Percentiles rank a stretch among this genome's conserved stretches.
phyloP scores from a whole-genome alignment of 2,888 invertebrate species.

The Eupeodes luniger region DNA sequence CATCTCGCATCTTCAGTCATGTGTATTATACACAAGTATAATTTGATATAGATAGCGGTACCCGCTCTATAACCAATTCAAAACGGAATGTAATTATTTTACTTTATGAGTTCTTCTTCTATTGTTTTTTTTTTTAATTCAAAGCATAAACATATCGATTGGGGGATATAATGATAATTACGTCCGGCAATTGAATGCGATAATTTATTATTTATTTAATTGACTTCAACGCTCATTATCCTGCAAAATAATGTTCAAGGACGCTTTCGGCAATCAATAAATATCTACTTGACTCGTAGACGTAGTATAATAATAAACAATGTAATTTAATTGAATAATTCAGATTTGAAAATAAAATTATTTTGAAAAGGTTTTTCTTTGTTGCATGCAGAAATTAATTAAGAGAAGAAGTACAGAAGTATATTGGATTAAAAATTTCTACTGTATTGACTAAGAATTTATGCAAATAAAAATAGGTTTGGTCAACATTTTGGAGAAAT shows the following conservation, averaged over 20 bases:
- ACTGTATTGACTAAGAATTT: not conserved
- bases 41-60: not conserved
- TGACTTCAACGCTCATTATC: slow-evolving; percentile 4
- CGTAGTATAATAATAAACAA: too few species aligned
- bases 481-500: not conserved
- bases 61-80: not conserved
- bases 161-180: slow-evolving; percentile 11
- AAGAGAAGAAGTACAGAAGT: not conserved
- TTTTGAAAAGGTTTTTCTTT: not conserved
- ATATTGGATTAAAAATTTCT: not conserved
- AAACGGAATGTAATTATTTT: not conserved
- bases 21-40: not conserved
- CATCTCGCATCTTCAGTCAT: slow-evolving; percentile 27
- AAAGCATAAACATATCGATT: slow-evolving; percentile 4
- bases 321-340: not conserved
- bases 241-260: not conserved
- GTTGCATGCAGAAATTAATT: not conserved
- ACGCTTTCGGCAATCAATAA: not conserved
- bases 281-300: too few species aligned
- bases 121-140: not conserved
- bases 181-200: slow-evolving; percentile 14
- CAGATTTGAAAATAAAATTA: not conserved
- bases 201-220: slow-evolving; percentile 17
- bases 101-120: not conserved
- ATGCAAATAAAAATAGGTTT: not conserved